Evolutionary conservation across 2,888 invertebrate species (phyloP).

Genomic region (Piscicola geometra): DNA sequence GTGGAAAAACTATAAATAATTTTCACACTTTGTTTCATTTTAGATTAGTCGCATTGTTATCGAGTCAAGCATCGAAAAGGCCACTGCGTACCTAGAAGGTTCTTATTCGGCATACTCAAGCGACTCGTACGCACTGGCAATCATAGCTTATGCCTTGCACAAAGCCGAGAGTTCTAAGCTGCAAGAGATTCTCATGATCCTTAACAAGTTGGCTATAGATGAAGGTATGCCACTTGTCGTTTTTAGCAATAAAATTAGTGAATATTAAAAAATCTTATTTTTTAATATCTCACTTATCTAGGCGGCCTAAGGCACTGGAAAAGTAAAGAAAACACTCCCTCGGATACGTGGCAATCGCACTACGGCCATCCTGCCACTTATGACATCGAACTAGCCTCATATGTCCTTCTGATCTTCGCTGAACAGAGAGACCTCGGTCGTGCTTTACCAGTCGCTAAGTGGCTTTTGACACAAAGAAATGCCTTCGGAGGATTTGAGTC

Average conservation of each 20-base stretch:
- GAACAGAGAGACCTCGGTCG: background rate
- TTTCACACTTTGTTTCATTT: no score
- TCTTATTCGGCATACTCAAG: background rate
- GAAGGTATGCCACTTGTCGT: conserved; percentile 45
- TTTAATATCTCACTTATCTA: background rate
- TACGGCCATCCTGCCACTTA: background rate
- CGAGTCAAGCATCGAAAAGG: background rate
- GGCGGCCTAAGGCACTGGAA: conserved; percentile 24
- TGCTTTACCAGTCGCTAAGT: conserved; percentile 1
- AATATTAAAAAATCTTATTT: no score
- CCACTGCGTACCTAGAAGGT: conserved; percentile 15
- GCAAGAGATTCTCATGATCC: conserved; percentile 42
- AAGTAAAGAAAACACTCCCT: background rate
- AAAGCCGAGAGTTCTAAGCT: conserved; percentile 47
- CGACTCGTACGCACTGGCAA: conserved; percentile 51
- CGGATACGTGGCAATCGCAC: background rate
- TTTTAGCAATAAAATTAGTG: no score
- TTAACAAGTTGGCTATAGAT: conserved; percentile 46
- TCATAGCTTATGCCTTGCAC: conserved; percentile 50
- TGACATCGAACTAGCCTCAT: conserved; percentile 19
- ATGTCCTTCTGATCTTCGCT: conserved; percentile 20
- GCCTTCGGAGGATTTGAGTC: background rate
- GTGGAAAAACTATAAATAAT: no score
- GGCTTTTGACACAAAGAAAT: conserved; percentile 16
- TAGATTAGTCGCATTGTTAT: no score